phyloP scores from a whole-genome alignment of 2,888 invertebrate genomes.

The Gortyna flavago region DNA sequence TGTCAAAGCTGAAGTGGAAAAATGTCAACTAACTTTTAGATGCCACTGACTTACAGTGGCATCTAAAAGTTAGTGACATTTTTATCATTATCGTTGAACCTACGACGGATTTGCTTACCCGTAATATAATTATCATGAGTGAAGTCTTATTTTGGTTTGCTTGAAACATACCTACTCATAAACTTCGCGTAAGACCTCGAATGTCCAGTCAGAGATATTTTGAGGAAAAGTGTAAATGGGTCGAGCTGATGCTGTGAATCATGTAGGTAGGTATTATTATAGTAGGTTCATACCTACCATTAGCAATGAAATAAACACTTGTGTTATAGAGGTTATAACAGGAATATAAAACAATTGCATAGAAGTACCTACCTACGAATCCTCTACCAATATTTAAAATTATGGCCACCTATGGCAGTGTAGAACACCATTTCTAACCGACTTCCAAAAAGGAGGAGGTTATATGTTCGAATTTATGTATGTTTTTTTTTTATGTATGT shows the following conservation, averaged over 20 bases:
- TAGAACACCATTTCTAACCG: neutral
- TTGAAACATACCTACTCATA: constrained; percentile 30
- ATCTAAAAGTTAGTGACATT: too few species aligned
- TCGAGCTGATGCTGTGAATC: constrained; percentile 45
- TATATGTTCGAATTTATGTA: too few species aligned
- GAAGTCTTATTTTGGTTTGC: constrained; percentile 32
- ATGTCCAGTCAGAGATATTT: constrained; percentile 46
- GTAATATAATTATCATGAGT: constrained; percentile 25
- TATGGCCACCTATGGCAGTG: too few species aligned
- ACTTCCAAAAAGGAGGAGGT: too few species aligned
- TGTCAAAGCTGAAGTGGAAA: too few species aligned
- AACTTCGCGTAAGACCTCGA: constrained; percentile 32
- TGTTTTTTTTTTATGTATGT: too few species aligned
- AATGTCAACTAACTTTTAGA: neutral
- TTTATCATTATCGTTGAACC: too few species aligned
- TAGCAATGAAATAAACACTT: constrained; percentile 9
- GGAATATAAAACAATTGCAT: too few species aligned
- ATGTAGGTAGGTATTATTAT: too few species aligned
- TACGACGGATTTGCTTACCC: constrained; percentile 37
- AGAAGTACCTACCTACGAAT: neutral
- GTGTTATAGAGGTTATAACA: neutral
- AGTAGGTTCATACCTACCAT: too few species aligned
- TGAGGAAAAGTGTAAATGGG: constrained; percentile 52
- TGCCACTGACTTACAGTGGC: too few species aligned
- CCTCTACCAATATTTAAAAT: neutral